phyloP scores from a whole-genome alignment of 1,140 invertebrate genomes.

The Aporrectodea caliginosa region DNA sequence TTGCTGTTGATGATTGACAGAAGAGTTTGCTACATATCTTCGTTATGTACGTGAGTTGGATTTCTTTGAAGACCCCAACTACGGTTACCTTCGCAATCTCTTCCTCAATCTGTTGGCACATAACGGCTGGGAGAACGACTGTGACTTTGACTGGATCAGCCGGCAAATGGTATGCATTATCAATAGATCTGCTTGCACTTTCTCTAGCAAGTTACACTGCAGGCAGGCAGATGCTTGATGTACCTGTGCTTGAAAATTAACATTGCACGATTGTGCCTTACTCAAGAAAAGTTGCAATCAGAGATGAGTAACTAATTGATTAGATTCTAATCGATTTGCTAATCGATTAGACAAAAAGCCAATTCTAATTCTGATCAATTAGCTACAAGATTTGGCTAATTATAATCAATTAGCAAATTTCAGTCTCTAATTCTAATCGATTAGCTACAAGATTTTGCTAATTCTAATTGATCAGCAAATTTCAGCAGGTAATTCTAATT shows the following conservation, averaged over 20 bases:
- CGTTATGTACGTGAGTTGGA: conserved; percentile 93
- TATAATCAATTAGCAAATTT: too few relatives aligned
- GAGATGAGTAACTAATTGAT: neutral
- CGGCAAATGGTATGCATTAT: conserved; percentile 8
- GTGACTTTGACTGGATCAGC: conserved; percentile 86
- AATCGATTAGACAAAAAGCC: neutral
- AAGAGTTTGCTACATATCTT: conserved; percentile 83
- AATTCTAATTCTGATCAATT: too few relatives aligned
- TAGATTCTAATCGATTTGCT: neutral
- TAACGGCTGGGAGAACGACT: conserved; percentile 86
- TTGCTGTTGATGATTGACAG: neutral
- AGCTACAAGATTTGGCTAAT: too few relatives aligned
- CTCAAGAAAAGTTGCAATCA: too few relatives aligned
- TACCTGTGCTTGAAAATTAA: too few relatives aligned
- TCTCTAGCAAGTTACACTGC: neutral
- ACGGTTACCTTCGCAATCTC: conserved; percentile 92
- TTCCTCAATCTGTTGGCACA: conserved; percentile 92
- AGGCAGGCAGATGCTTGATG: neutral
- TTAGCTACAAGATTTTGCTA: too few relatives aligned
- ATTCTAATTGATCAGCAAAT: too few relatives aligned
- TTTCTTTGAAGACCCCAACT: conserved; percentile 99
- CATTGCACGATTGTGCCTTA: too few relatives aligned
- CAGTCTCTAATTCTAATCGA: too few relatives aligned
- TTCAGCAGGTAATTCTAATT: too few relatives aligned
- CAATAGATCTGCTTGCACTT: neutral